Conservation (phyloP, 1,140 invertebrate species). For the Zaprionus inermis region DNA sequence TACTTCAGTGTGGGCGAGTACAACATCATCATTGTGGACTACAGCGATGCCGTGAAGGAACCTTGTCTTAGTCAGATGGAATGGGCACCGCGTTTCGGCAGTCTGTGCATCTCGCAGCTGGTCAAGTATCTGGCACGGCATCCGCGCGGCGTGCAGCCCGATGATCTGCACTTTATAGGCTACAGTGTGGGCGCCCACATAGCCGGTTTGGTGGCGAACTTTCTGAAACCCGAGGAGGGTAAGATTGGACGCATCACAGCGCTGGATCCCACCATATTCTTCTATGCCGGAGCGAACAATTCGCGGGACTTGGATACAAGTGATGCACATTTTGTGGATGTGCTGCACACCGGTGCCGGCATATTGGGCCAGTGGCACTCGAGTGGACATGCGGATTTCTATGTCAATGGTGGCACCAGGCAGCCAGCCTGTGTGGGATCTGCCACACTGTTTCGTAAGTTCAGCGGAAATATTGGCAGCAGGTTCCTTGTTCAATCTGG, state of each 20-base stretch:
- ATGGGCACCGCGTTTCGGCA: constrained; percentile 93
- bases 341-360: constrained; percentile 94
- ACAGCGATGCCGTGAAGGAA: constrained; percentile 91
- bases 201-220: constrained; percentile 91
- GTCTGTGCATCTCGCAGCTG: constrained; percentile 91
- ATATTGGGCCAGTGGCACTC: constrained; percentile 93
- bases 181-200: constrained; percentile 95
- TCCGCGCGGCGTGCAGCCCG: constrained; percentile 89
- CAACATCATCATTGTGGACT: constrained; percentile 95
- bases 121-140: constrained; percentile 91
- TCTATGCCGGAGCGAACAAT: constrained; percentile 91
- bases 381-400: constrained; percentile 95
- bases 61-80: constrained; percentile 92
- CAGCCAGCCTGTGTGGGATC: constrained; percentile 92
- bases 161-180: constrained; percentile 91
- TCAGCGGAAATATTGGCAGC: not conserved
- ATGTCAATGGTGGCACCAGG: constrained; percentile 94
- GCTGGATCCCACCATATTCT: constrained; percentile 93
- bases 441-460: constrained; percentile 91
- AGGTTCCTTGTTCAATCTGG: not conserved
- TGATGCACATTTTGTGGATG: constrained; percentile 94
- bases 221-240: constrained; percentile 86
- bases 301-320: constrained; percentile 92
- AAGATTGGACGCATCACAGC: constrained; percentile 93
- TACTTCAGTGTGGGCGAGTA: constrained; percentile 92